Conservation (phyloP, 2,113 vertebrate species). For the Tringa solitaria region DNA sequence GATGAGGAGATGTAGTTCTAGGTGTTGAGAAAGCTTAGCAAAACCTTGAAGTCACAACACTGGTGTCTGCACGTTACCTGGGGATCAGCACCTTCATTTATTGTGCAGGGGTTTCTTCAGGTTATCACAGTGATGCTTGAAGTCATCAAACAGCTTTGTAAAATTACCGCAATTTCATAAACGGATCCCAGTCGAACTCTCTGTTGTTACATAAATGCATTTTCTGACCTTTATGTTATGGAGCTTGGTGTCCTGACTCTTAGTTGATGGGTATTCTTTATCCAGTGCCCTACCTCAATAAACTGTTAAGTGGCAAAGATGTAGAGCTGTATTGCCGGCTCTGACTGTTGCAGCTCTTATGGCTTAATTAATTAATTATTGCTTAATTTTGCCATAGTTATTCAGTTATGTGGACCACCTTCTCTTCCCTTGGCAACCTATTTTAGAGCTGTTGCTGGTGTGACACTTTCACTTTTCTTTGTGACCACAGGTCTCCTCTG, state of each 20-base stretch:
- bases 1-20: not conserved
- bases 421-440: not conserved
- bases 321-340: not conserved
- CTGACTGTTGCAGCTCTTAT: not conserved
- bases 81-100: not conserved
- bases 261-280: not conserved
- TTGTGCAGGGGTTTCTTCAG: not conserved
- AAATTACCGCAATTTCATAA: not conserved
- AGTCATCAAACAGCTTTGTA: not conserved
- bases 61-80: not conserved
- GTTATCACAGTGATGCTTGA: not conserved
- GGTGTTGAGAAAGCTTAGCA: not conserved
- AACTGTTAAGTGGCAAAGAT: not conserved
- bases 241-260: not conserved
- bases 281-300: not conserved
- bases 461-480: not conserved
- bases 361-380: no score
- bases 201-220: not conserved
- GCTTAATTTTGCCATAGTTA: not conserved
- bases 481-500: not conserved
- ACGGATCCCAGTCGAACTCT: not conserved
- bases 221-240: not conserved
- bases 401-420: not conserved
- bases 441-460: not conserved
- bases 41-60: not conserved